Evolutionary conservation across 2,888 invertebrate genomes (phyloP).

Genomic region (Hyppa rectilinea): DNA sequence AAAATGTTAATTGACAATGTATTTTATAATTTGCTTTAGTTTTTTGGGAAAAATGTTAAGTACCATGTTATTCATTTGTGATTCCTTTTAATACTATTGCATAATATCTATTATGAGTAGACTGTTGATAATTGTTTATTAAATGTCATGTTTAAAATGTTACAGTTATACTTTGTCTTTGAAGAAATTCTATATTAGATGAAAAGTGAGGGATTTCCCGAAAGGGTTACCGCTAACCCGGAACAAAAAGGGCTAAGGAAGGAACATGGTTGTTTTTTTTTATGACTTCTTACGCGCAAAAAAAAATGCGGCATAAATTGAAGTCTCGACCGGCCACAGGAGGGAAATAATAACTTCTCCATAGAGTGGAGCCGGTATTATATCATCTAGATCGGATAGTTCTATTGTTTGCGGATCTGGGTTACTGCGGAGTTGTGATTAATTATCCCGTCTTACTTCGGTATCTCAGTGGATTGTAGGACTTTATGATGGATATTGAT

Average conservation of each 20-base stretch:
- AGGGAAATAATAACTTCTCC: conserved; percentile 37
- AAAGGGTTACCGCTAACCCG: no score
- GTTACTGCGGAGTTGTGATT: conserved; percentile 34
- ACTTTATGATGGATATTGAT: conserved; percentile 13
- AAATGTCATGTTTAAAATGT: no score
- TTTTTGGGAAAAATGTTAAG: no score
- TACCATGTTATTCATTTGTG: neutral
- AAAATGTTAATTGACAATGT: neutral
- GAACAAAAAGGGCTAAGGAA: no score
- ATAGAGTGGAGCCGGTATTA: conserved; percentile 9
- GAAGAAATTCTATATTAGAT: no score
- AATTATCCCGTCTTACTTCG: conserved; percentile 19
- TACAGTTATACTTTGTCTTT: no score
- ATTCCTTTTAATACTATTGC: neutral
- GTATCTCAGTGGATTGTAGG: neutral
- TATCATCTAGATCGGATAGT: conserved; percentile 47
- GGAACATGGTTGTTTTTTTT: no score
- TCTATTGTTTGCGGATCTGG: conserved; percentile 51
- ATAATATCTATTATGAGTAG: neutral
- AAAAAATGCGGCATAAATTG: no score
- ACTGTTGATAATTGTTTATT: no score
- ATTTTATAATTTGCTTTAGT: no score
- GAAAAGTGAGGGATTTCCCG: no score
- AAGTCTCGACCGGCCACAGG: conserved; percentile 9
- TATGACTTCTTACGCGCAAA: no score